A percentile compares a stretch with the other conserved stretches of the same genome.
Conservation (phyloP, 2,888 invertebrate genomes). For the Furcula furcula region DNA sequence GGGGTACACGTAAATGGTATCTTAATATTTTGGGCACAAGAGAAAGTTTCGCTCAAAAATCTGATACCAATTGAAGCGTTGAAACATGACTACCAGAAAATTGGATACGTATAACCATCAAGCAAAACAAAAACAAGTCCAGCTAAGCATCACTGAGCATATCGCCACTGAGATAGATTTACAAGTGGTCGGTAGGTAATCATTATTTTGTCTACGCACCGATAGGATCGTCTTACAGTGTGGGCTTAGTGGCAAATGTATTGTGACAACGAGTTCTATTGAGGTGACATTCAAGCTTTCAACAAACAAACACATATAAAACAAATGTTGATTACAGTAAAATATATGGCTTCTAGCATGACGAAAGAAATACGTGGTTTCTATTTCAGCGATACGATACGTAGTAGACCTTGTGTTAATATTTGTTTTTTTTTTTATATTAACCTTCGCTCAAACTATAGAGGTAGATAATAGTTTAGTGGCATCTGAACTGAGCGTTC, state of each 20-base stretch:
- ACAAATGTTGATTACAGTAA: constrained; percentile 15
- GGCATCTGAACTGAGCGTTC: too few species aligned
- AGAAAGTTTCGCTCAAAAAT: constrained; percentile 37
- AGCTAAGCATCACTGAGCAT: constrained; percentile 40
- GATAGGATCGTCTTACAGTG: constrained; percentile 36
- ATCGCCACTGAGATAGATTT: constrained; percentile 36
- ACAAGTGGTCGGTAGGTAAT: constrained; percentile 37
- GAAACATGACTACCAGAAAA: constrained; percentile 40
- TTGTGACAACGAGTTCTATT: constrained; percentile 13
- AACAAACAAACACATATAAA: constrained; percentile 7
- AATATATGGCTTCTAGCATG: not conserved
- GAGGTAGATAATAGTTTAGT: too few species aligned
- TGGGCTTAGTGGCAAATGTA: constrained; percentile 17
- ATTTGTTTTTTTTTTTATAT: too few species aligned
- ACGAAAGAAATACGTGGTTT: too few species aligned
- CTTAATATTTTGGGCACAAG: constrained; percentile 12
- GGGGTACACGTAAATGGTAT: too few species aligned
- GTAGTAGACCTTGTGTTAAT: too few species aligned
- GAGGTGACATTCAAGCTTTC: constrained; percentile 7
- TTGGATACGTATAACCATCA: constrained; percentile 34
- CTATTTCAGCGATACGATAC: too few species aligned
- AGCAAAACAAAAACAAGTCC: constrained; percentile 26
- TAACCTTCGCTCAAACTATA: too few species aligned
- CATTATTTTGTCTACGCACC: constrained; percentile 38
- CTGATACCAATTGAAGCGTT: constrained; percentile 38